Evolutionary conservation across 2,113 vertebrate genomes (phyloP).

Genomic region (Pseudorhombus dupliciocellatus): DNA sequence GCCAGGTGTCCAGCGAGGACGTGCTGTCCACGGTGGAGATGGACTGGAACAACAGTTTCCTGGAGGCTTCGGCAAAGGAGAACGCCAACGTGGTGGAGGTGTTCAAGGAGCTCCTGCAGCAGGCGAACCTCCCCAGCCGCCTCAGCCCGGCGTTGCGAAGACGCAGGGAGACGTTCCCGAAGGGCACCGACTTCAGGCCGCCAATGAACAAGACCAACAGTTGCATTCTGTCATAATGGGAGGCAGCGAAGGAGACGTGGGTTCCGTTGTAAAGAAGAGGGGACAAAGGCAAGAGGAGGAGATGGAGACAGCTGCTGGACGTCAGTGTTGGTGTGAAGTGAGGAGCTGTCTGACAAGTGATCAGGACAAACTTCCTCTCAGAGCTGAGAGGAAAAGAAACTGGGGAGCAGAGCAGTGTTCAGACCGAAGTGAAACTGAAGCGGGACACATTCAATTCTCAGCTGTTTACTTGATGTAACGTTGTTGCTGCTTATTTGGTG

Average conservation of each 20-base stretch:
- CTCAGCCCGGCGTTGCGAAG: constrained; percentile 86
- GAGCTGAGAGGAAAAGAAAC: constrained; percentile 4
- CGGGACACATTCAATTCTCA: background rate
- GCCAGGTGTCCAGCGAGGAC: constrained; percentile 81
- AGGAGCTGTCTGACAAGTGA: background rate
- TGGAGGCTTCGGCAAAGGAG: constrained; percentile 90
- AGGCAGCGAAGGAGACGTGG: background rate
- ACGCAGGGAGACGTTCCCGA: constrained; percentile 90
- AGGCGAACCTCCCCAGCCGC: constrained; percentile 84
- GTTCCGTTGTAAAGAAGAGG: background rate
- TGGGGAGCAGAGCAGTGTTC: background rate
- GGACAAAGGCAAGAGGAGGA: background rate
- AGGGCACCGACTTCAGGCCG: constrained; percentile 79
- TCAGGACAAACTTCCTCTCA: constrained; percentile 11
- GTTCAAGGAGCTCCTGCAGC: constrained; percentile 89
- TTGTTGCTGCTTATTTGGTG: constrained; percentile 65
- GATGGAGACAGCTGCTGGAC: constrained; percentile 24
- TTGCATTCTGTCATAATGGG: constrained; percentile 85
- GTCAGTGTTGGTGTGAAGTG: constrained; percentile 1
- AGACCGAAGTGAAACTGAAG: constrained; percentile 6
- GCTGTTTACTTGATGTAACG: constrained; percentile 51
- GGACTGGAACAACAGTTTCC: constrained; percentile 91
- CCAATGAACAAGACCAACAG: constrained; percentile 97
- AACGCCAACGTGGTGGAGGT: constrained; percentile 89
- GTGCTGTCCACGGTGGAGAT: constrained; percentile 87